phyloP scores from a whole-genome alignment of 2,797 vertebrate species.

The Pangasius larnaudii region DNA sequence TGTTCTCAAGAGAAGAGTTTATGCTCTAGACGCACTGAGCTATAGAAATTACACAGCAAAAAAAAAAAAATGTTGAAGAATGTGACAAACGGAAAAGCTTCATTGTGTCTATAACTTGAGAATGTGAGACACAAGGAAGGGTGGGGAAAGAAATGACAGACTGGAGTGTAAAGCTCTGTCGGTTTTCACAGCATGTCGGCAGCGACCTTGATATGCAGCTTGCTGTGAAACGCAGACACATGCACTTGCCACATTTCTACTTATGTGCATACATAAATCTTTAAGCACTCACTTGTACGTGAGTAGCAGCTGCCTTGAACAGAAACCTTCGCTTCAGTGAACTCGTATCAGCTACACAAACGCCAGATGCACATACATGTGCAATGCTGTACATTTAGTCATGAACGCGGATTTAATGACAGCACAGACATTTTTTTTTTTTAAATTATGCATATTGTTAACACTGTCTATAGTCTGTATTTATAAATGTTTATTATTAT shows the following conservation, averaged over 20 bases:
- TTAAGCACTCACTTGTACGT: conserved; percentile 14
- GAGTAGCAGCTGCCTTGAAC: conserved; percentile 8
- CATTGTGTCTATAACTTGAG: conserved; percentile 22
- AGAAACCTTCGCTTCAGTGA: conserved; percentile 14
- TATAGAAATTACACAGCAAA: not conserved
- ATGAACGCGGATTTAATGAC: not conserved
- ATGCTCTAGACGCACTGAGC: not conserved
- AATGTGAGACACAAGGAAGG: conserved; percentile 34
- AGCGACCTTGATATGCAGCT: conserved; percentile 64
- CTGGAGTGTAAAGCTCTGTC: conserved; percentile 58
- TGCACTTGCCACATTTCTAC: not conserved
- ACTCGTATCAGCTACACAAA: not conserved
- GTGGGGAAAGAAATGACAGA: conserved; percentile 56
- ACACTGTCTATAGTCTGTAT: not conserved
- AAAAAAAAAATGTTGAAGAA: not conserved
- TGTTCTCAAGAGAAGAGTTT: not conserved
- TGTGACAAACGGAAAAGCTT: not conserved
- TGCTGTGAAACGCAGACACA: conserved; percentile 52
- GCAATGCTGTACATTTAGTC: not conserved
- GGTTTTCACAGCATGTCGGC: conserved; percentile 65
- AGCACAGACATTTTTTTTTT: not conserved
- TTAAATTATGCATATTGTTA: not conserved
- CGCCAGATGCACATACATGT: not conserved
- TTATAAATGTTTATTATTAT: not conserved
- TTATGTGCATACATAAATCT: conserved; percentile 7